A percentile compares a stretch with the other conserved stretches of the same genome.
Conservation (phyloP, 2,113 vertebrate genomes). For the Pollimyrus isidori region DNA sequence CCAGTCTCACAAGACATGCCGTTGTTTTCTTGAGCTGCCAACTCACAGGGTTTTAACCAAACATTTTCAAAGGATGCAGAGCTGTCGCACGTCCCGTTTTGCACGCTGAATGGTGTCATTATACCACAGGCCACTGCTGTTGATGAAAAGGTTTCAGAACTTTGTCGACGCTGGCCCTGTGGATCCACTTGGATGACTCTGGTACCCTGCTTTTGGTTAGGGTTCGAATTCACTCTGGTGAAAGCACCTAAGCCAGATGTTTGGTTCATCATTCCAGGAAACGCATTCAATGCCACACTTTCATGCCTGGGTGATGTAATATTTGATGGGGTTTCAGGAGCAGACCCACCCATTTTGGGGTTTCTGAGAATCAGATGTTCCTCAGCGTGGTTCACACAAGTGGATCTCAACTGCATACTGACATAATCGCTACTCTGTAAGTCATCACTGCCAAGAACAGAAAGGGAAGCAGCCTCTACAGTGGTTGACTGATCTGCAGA, state of each 20-base stretch:
- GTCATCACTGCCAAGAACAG: slow-evolving; percentile 25
- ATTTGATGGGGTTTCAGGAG: slow-evolving; percentile 20
- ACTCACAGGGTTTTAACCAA: slow-evolving; percentile 64
- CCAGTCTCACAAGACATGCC: slow-evolving; percentile 22
- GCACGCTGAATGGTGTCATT: slow-evolving; percentile 32
- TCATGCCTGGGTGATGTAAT: slow-evolving; percentile 27
- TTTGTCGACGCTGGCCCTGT: slow-evolving; percentile 70
- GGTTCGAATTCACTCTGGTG: slow-evolving; percentile 62
- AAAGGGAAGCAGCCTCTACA: slow-evolving; percentile 9
- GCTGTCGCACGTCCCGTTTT: slow-evolving; percentile 73
- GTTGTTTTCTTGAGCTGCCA: slow-evolving; percentile 27
- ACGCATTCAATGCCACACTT: neutral
- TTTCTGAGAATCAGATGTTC: slow-evolving; percentile 43
- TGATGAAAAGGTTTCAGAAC: slow-evolving; percentile 75
- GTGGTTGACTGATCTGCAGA: slow-evolving; percentile 28
- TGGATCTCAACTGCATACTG: slow-evolving; percentile 57
- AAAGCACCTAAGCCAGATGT: slow-evolving; percentile 59
- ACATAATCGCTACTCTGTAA: slow-evolving; percentile 60
- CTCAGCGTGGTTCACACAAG: slow-evolving; percentile 44
- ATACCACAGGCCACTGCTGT: slow-evolving; percentile 41
- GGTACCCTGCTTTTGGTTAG: slow-evolving; percentile 66
- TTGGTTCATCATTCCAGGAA: slow-evolving; percentile 31
- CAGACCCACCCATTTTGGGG: slow-evolving; percentile 50
- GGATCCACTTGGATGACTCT: slow-evolving; percentile 75
- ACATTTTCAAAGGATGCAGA: slow-evolving; percentile 80